Evolutionary conservation across 2,888 invertebrate genomes (phyloP).

Genomic region (Galerucella calmariensis): DNA sequence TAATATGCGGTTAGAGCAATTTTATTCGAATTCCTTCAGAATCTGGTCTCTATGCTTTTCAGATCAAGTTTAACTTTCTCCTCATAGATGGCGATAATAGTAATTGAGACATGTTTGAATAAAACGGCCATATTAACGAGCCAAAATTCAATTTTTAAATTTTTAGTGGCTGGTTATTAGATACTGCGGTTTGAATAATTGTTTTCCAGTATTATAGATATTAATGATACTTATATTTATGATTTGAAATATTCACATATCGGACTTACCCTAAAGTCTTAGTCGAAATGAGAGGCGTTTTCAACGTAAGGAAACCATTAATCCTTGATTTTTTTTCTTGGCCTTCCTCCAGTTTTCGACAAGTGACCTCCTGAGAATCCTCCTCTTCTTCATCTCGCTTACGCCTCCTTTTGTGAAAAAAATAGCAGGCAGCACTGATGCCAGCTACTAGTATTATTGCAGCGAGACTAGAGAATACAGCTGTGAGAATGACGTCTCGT

Average conservation of each 20-base stretch:
- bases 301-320: conserved; percentile 77
- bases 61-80: too few relatives aligned
- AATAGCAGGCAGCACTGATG: conserved; percentile 70
- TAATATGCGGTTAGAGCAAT: too few relatives aligned
- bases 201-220: too few relatives aligned
- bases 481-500: conserved; percentile 73
- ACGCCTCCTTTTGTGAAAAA: conserved; percentile 68
- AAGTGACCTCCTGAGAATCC: conserved; percentile 65
- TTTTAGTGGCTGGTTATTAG: too few relatives aligned
- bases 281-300: conserved; percentile 79
- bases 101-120: not conserved
- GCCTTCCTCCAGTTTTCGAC: conserved; percentile 62
- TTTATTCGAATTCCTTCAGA: too few relatives aligned
- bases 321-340: conserved; percentile 70
- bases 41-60: too few relatives aligned
- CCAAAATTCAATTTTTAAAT: too few relatives aligned
- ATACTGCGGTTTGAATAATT: too few relatives aligned
- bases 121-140: too few relatives aligned
- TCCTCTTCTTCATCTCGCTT: conserved; percentile 68
- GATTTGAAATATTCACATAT: not conserved
- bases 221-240: not conserved
- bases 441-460: conserved; percentile 70
- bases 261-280: conserved; percentile 76
- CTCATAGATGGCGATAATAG: not conserved
- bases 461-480: conserved; percentile 73